A percentile compares a stretch with the other conserved stretches of the same genome.
Conservation (phyloP, 1,140 invertebrate species). For the Drosophila arizonae region DNA sequence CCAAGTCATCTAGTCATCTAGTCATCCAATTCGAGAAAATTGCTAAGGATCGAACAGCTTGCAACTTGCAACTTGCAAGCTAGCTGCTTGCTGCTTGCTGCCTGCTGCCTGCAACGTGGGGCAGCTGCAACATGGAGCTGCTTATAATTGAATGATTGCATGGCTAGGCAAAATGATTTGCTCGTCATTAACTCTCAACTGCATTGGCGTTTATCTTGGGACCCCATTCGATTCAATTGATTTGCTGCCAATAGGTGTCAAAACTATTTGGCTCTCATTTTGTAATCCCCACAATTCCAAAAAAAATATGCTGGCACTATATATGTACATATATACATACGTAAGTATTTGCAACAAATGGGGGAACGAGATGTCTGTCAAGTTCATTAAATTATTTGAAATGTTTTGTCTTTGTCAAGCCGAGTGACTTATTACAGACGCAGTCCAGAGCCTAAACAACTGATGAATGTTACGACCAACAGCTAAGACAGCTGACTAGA, state of each 20-base stretch:
- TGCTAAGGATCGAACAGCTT: slow-evolving; percentile 42
- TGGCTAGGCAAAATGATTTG: slow-evolving; percentile 67
- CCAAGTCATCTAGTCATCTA: slow-evolving; percentile 34
- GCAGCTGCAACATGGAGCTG: slow-evolving; percentile 32
- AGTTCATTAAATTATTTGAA: slow-evolving; percentile 78
- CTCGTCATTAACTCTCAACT: slow-evolving; percentile 62
- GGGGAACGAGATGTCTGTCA: slow-evolving; percentile 39
- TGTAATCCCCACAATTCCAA: background rate
- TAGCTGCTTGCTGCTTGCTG: too few species aligned
- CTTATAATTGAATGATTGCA: slow-evolving; percentile 82
- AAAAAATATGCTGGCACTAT: background rate
- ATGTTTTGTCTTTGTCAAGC: slow-evolving; percentile 62
- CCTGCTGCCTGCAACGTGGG: background rate
- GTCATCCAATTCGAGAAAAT: slow-evolving; percentile 73
- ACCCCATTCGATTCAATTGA: slow-evolving; percentile 46
- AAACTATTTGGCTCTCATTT: slow-evolving; percentile 56
- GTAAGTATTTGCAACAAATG: slow-evolving; percentile 44
- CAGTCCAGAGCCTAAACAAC: slow-evolving; percentile 53
- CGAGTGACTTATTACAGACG: slow-evolving; percentile 66
- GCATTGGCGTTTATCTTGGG: slow-evolving; percentile 51
- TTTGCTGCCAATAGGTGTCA: slow-evolving; percentile 62
- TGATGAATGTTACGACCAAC: slow-evolving; percentile 59
- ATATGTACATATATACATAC: slow-evolving; percentile 13
- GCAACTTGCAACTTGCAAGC: background rate
- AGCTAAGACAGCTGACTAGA: slow-evolving; percentile 14